These are phyloP conservation scores for Bombycilla garrulus DNA, from an alignment of 2,113 vertebrate species.

Conservation along the genomic window DNA sequence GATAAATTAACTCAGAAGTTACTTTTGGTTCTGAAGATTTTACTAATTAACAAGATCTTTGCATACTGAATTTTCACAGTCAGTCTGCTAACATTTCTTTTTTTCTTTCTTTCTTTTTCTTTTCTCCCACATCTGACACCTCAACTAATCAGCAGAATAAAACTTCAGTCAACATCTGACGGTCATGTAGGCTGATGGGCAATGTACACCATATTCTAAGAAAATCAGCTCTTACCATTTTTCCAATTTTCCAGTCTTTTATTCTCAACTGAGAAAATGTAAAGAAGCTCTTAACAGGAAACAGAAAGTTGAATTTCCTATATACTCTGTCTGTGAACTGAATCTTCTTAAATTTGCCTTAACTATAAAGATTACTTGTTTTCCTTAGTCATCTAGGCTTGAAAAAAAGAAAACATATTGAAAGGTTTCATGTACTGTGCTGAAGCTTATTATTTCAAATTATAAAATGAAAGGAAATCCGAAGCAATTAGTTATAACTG, in stretches of 20 bases:
- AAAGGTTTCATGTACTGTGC: neutral
- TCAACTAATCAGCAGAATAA: slow-evolving; percentile 43
- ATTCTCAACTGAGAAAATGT: neutral
- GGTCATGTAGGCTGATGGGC: neutral
- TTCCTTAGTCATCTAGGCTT: neutral
- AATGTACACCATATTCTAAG: neutral
- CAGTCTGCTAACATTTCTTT: slow-evolving; percentile 25
- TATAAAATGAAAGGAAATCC: slow-evolving; percentile 41
- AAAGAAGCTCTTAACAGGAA: neutral
- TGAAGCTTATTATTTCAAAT: slow-evolving; percentile 43
- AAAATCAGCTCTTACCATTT: neutral
- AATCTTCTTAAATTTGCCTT: neutral
- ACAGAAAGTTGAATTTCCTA: neutral
- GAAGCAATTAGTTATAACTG: slow-evolving; percentile 21
- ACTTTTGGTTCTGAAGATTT: slow-evolving; percentile 58
- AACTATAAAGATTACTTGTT: neutral
- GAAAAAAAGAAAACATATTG: neutral
- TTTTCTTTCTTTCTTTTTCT: neutral
- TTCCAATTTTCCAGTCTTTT: neutral
- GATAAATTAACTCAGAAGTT: slow-evolving; percentile 57
- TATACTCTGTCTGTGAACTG: neutral
- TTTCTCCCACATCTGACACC: neutral
- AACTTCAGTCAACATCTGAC: slow-evolving; percentile 36
- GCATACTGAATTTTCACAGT: slow-evolving; percentile 39
- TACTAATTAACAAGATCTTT: slow-evolving; percentile 54